Conservation (phyloP, 2,113 vertebrate species). For the Phalacrocorax pelagicus region DNA sequence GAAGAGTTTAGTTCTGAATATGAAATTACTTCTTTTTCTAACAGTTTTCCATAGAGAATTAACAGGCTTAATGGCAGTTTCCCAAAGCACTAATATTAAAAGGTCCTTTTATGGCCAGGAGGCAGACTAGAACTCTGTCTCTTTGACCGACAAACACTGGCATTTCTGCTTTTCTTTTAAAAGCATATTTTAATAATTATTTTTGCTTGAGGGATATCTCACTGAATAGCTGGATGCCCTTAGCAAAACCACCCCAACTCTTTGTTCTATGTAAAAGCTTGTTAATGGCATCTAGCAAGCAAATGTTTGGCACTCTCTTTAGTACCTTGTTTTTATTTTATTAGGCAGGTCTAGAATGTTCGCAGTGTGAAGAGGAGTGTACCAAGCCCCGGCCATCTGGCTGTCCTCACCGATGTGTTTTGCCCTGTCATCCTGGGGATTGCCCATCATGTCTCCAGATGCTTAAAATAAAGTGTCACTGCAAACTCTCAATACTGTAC, state of each 20-base stretch:
- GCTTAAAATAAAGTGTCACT: constrained; percentile 87
- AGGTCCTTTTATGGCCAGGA: background rate
- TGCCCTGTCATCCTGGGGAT: constrained; percentile 81
- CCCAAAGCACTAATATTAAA: background rate
- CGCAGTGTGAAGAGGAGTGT: constrained; percentile 82
- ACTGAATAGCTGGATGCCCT: background rate
- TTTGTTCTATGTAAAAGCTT: background rate
- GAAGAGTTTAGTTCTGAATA: background rate
- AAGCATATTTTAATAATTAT: background rate
- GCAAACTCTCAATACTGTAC: constrained; percentile 81
- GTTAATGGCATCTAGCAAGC: background rate
- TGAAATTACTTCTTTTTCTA: background rate
- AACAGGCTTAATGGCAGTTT: background rate
- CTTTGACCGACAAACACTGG: background rate
- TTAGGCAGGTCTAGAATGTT: constrained; percentile 82
- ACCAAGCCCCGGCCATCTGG: constrained; percentile 75
- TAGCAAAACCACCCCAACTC: background rate
- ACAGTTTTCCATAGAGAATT: background rate
- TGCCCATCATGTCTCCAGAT: constrained; percentile 84
- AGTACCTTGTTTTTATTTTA: constrained; percentile 10
- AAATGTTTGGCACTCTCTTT: background rate
- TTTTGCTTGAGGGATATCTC: background rate
- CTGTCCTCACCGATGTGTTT: constrained; percentile 82
- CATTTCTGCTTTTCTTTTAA: background rate
- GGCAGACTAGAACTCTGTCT: background rate